Conservation (phyloP, 2,797 vertebrate species). For the Spatula versicolor region DNA sequence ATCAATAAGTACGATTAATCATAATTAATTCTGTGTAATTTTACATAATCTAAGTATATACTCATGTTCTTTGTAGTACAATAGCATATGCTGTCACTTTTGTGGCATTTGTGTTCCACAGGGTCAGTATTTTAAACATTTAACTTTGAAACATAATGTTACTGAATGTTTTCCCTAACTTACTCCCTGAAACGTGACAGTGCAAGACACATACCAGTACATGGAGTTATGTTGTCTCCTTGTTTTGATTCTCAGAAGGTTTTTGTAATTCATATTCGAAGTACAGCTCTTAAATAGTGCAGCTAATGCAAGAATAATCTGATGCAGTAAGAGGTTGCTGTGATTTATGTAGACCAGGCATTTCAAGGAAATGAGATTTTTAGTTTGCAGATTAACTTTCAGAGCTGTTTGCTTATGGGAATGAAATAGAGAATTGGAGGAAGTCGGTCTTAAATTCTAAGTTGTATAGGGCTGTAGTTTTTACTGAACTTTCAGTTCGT, state of each 20-base stretch:
- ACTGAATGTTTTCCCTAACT: background rate
- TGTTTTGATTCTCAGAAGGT: background rate
- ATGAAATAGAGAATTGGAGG: background rate
- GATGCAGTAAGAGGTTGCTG: background rate
- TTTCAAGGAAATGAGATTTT: background rate
- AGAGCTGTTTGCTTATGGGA: constrained; percentile 18
- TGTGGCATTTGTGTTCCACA: background rate
- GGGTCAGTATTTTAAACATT: background rate
- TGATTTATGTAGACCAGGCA: background rate
- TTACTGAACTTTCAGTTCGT: background rate
- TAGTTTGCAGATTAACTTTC: background rate
- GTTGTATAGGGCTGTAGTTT: background rate
- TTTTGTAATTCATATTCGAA: background rate
- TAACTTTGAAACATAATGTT: background rate
- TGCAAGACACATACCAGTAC: background rate
- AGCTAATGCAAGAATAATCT: background rate
- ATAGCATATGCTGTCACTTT: background rate
- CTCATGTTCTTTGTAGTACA: background rate
- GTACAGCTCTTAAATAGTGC: background rate
- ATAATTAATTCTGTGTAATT: background rate
- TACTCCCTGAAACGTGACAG: background rate
- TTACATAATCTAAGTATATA: background rate
- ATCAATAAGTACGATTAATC: too few relatives aligned
- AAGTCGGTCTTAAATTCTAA: background rate
- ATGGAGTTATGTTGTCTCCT: background rate